Conservation (phyloP, 2,797 vertebrate species). For the Cephalopachus bancanus region DNA sequence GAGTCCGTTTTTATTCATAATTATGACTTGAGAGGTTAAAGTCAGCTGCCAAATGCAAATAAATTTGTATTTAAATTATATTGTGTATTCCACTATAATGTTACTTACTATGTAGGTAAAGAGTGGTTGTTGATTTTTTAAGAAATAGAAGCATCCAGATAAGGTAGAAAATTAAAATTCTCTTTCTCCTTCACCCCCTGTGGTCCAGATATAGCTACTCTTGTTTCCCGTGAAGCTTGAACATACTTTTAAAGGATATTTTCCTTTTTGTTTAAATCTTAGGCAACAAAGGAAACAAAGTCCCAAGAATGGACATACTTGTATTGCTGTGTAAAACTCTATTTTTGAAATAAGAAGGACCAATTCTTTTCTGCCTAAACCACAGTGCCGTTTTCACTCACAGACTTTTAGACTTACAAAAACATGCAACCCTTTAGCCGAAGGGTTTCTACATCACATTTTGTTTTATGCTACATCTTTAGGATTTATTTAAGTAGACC, state of each 20-base stretch:
- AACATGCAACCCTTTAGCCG: neutral
- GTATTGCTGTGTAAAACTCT: neutral
- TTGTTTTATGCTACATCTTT: neutral
- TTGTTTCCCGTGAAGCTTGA: neutral
- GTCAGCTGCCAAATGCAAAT: constrained; percentile 72
- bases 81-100: neutral
- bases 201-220: neutral
- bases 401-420: neutral
- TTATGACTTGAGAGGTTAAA: constrained; percentile 50
- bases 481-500: neutral
- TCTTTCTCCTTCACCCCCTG: neutral
- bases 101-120: constrained; percentile 23
- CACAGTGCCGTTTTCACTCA: neutral
- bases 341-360: neutral
- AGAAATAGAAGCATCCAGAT: neutral
- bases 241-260: neutral
- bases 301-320: neutral
- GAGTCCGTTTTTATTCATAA: constrained; percentile 45
- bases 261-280: neutral
- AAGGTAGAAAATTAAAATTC: neutral
- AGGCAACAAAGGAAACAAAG: neutral
- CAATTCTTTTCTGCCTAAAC: neutral
- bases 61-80: constrained; percentile 73
- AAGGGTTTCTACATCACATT: neutral
- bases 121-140: neutral